A percentile compares a stretch with the other conserved stretches of the same genome.
Evolutionary conservation across 2,888 invertebrate species (phyloP).

Genomic region (Temnothorax rugatulus): DNA sequence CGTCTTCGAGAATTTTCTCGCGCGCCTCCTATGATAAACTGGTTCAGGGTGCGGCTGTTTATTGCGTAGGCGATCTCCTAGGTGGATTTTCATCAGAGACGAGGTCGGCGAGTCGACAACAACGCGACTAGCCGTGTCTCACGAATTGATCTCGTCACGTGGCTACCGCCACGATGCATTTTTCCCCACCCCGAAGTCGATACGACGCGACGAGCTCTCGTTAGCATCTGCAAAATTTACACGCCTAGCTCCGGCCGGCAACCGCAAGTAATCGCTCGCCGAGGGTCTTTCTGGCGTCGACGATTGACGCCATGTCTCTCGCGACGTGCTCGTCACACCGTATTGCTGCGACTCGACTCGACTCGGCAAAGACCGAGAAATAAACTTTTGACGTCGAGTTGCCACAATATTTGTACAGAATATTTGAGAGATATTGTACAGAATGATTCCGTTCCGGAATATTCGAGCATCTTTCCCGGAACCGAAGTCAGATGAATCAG

Average conservation of each 20-base stretch:
- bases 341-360: background rate
- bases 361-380: background rate
- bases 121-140: background rate
- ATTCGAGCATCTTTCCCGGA: background rate
- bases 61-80: background rate
- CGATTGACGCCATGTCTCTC: background rate
- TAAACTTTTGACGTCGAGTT: background rate
- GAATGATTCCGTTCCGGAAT: background rate
- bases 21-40: background rate
- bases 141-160: conserved; percentile 18
- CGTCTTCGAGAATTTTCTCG: background rate
- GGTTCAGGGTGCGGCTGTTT: too few relatives aligned
- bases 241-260: too few relatives aligned
- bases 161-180: background rate
- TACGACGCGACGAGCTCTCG: background rate
- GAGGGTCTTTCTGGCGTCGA: background rate
- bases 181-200: background rate
- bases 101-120: conserved; percentile 47
- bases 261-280: background rate
- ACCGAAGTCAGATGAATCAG: too few relatives aligned
- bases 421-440: background rate
- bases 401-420: background rate
- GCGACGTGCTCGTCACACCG: background rate
- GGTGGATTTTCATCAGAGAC: conserved; percentile 21
- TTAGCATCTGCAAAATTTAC: background rate